Base-by-base conservation (phyloP, 2,888 invertebrate species). In the Aspidiotus rigidus region DNA sequence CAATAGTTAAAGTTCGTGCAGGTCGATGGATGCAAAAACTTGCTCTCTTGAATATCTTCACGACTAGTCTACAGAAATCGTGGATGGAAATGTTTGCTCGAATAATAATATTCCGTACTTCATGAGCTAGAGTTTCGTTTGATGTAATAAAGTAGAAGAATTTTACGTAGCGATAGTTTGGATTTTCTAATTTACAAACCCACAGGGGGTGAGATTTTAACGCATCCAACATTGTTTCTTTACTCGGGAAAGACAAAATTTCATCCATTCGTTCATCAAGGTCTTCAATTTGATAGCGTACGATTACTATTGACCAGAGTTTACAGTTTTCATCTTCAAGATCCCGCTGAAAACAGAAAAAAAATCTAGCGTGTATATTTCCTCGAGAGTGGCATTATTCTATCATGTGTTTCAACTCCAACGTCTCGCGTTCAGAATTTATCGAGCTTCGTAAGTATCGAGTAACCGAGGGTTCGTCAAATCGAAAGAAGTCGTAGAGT, bases 201-300 rank as follows among this genome's bases (percentile, higher is more conserved):
- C 49, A 49, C 49, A 49, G 49, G 49, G 49, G 49, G 49, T 49
- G 49, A 13, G 49, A 49, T n/a, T n/a, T 49, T 49, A 49, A 49
- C n/a, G 10, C 49, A n/a, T 49, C n/a, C 49, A 49, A 13, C 49
- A 49, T 49, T n/a, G 2, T 1, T 49, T 49, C 49, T n/a, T 49
- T 49, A n/a, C 49, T 49, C 49, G 49, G 49, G n/a, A 49, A 49
- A 13, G n/a, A n/a, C 49, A 49, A 13, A 13, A 49, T 6, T 49
- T 49, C 11, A n/a, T 49, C 49, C 49, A 49, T 49, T n/a, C 3
- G n/a, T 49, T 49, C 49, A 13, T 49, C 49, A 11, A 49, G n/a
- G n/a, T 49, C 49, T 49, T 49, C 49, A 49, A 49, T 49, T 49
- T n/a, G 49, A 49, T 2, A 49, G 11, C 49, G 49, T 13, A 49